Conservation (phyloP, 2,888 invertebrate species). For the Drosophila imparisetae region DNA sequence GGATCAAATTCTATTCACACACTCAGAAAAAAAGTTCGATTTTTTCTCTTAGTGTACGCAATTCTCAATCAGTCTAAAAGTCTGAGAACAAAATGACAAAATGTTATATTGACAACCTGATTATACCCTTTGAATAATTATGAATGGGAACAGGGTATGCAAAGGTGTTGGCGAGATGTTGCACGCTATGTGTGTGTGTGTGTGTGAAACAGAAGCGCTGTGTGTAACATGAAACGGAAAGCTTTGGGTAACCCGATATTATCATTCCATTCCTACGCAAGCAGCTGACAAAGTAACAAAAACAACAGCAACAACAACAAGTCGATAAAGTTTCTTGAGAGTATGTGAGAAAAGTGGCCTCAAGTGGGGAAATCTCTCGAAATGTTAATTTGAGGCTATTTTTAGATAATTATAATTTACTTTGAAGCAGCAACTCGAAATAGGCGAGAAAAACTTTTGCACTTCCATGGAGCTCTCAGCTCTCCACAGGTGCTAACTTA, state of each 20-base stretch:
- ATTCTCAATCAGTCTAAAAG: background rate
- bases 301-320: slow-evolving; percentile 18
- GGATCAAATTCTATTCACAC: background rate
- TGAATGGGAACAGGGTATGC: slow-evolving; percentile 1
- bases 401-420: slow-evolving; percentile 69
- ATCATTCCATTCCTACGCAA: slow-evolving; percentile 41
- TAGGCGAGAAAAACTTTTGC: slow-evolving; percentile 48
- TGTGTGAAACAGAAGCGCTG: slow-evolving; percentile 43
- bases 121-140: background rate
- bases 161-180: slow-evolving; percentile 37
- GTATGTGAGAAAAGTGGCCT: slow-evolving; percentile 10
- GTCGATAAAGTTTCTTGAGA: background rate
- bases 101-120: background rate
- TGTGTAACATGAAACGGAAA: slow-evolving; percentile 49
- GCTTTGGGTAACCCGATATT: slow-evolving; percentile 46
- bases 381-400: slow-evolving; percentile 48
- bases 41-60: background rate
- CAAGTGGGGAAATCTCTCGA: slow-evolving; percentile 26
- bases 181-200: slow-evolving; percentile 13
- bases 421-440: slow-evolving; percentile 51
- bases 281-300: slow-evolving; percentile 37
- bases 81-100: background rate
- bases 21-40: background rate
- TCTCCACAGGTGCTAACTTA: slow-evolving; percentile 10
- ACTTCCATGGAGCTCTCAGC: slow-evolving; percentile 21